Percentiles rank a stretch among this genome's conserved stretches.
Conservation (phyloP, 2,888 invertebrate genomes). For the Labia minor region DNA sequence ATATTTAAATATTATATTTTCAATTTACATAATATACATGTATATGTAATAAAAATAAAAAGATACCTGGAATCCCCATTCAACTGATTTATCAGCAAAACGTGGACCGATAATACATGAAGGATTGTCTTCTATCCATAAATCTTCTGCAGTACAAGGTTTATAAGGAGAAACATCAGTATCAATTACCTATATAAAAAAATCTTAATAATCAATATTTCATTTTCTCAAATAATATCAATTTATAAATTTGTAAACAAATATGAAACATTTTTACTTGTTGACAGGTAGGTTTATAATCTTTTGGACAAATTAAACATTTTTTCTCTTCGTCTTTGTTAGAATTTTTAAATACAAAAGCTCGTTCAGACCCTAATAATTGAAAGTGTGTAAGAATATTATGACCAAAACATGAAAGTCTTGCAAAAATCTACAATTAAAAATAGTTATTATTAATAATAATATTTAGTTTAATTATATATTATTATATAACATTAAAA, state of each 20-base stretch:
- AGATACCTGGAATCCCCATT: background rate
- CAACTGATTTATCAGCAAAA: background rate
- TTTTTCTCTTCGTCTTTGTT: conserved; percentile 15
- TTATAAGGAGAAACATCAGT: conserved; percentile 2
- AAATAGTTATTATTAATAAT: too few relatives aligned
- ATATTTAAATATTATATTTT: background rate
- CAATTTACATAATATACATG: too few relatives aligned
- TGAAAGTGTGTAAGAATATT: conserved; percentile 51
- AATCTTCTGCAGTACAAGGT: background rate
- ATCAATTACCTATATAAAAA: background rate
- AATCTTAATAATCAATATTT: too few relatives aligned
- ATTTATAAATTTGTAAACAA: background rate
- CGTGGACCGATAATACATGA: background rate
- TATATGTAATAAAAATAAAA: too few relatives aligned
- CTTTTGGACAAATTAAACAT: conserved; percentile 13
- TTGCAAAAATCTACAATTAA: conserved; percentile 40
- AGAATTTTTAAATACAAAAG: conserved; percentile 35
- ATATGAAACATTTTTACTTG: background rate
- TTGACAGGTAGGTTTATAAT: background rate
- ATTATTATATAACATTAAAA: too few relatives aligned
- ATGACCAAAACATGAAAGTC: conserved; percentile 56
- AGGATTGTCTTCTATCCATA: background rate
- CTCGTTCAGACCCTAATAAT: conserved; percentile 35
- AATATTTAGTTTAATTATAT: too few relatives aligned
- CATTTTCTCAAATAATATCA: background rate